These are phyloP conservation scores for Troides helena DNA, from an alignment of 2,888 invertebrate genomes.

Conservation along the genomic window DNA sequence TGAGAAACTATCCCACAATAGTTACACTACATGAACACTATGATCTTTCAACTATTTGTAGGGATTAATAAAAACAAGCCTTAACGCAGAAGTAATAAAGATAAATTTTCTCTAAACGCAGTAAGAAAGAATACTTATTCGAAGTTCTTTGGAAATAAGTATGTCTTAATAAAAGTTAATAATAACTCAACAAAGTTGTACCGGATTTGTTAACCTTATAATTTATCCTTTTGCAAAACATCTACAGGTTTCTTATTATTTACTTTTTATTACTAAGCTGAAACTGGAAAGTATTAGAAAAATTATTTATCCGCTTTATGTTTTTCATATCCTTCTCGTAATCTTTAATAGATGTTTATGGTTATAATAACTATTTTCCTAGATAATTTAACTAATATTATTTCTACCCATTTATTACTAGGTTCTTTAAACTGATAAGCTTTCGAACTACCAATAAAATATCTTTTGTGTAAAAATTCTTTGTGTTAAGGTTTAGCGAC, in stretches of 20 bases:
- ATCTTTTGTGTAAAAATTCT: conserved; percentile 32
- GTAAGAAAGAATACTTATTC: no score
- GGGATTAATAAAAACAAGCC: no score
- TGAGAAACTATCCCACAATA: no score
- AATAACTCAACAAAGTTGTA: no score
- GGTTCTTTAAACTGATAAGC: conserved; percentile 35
- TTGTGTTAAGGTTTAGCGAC: conserved; percentile 18
- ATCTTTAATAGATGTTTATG: not conserved
- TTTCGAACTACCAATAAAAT: conserved; percentile 27
- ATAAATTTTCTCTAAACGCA: no score
- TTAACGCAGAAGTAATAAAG: no score
- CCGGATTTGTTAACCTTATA: no score
- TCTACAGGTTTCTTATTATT: not conserved
- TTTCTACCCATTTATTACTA: conserved; percentile 38
- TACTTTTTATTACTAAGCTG: not conserved
- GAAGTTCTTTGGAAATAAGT: no score
- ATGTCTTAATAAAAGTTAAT: no score
- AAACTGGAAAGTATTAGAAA: not conserved
- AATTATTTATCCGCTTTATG: not conserved
- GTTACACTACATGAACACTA: no score
- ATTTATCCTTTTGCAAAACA: no score
- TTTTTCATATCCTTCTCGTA: not conserved
- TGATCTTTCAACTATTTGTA: no score
- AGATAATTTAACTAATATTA: not conserved
- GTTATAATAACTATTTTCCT: not conserved